Percentiles rank a stretch among this genome's conserved stretches.
These are phyloP conservation scores for Schrankia costaestrigalis DNA, from an alignment of 2,888 invertebrate species.

Conservation along the genomic window DNA sequence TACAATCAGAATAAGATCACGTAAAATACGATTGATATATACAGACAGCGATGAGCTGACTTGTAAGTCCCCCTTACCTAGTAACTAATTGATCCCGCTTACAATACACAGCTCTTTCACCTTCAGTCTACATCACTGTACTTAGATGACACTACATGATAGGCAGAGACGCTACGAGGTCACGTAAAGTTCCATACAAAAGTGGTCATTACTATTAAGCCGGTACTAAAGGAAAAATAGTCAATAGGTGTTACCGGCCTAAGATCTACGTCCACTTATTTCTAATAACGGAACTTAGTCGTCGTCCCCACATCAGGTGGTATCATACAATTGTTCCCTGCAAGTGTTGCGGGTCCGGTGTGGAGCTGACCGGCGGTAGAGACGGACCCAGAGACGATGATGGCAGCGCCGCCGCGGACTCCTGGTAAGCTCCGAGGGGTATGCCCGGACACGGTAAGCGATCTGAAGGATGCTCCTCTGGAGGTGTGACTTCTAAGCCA, in stretches of 20 bases:
- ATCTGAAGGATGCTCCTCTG: conserved; percentile 82
- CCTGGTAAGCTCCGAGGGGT: conserved; percentile 71
- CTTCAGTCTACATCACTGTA: conserved; percentile 46
- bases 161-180: conserved; percentile 62
- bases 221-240: conserved; percentile 21
- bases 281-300: conserved; percentile 88
- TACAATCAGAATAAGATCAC: conserved; percentile 36
- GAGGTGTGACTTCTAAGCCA: conserved; percentile 89
- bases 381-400: conserved; percentile 56
- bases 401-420: conserved; percentile 67
- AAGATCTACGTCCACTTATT: conserved; percentile 84
- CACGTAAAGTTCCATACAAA: conserved; percentile 39
- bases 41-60: conserved; percentile 50
- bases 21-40: conserved; percentile 41
- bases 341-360: conserved; percentile 86
- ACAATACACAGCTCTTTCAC: conserved; percentile 65
- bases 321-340: conserved; percentile 97
- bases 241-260: conserved; percentile 18
- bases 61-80: conserved; percentile 55
- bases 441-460: conserved; percentile 61
- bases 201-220: conserved; percentile 26
- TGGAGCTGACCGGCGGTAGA: conserved; percentile 53
- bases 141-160: conserved; percentile 37
- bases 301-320: conserved; percentile 95
- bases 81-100: conserved; percentile 78